A percentile compares a stretch with the other conserved stretches of the same genome.
phyloP scores from a whole-genome alignment of 2,113 vertebrate genomes.

The Sorex fumeus region DNA sequence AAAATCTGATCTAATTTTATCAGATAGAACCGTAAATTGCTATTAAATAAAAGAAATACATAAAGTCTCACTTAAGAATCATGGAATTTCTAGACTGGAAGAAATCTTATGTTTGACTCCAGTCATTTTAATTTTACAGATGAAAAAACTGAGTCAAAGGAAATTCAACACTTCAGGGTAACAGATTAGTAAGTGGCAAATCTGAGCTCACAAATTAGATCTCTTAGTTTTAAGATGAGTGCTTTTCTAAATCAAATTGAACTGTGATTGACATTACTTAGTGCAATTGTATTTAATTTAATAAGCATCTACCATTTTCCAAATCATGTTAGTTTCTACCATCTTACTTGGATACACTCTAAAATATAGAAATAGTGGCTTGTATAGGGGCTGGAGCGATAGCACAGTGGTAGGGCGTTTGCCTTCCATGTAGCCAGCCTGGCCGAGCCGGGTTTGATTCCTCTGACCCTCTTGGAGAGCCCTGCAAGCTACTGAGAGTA shows the following conservation, averaged over 20 bases:
- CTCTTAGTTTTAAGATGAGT: neutral
- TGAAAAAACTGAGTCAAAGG: neutral
- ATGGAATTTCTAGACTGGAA: neutral
- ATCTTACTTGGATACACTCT: neutral
- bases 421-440: too few species aligned
- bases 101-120: neutral
- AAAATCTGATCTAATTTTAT: neutral
- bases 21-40: neutral
- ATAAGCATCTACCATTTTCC: neutral
- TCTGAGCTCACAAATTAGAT: neutral
- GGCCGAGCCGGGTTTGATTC: too few species aligned
- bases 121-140: neutral
- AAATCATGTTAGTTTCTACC: neutral
- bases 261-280: neutral
- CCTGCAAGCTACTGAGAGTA: too few species aligned
- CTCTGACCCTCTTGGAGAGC: too few species aligned
- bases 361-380: neutral
- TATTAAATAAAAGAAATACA: neutral
- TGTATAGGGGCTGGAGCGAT: too few species aligned
- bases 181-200: neutral
- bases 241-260: neutral
- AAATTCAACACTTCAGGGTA: slow-evolving; percentile 3
- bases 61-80: neutral
- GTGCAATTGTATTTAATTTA: neutral
- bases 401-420: too few species aligned